These are phyloP conservation scores for Gryllus longicercus DNA, from an alignment of 2,888 invertebrate species.

Conservation along the genomic window DNA sequence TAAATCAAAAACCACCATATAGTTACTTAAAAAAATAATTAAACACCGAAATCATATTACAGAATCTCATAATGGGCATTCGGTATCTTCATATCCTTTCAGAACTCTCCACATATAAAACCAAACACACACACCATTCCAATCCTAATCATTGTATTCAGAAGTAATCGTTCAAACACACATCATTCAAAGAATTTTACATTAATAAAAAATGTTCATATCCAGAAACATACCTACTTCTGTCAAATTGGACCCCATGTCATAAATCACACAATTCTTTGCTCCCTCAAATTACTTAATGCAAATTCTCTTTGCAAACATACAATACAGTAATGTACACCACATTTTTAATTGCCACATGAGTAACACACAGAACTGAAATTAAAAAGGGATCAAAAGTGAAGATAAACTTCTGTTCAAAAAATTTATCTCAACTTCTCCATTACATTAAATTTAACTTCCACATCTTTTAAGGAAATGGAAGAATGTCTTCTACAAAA, in stretches of 20 bases:
- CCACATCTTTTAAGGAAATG: background rate
- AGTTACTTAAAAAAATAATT: no score
- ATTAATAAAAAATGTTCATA: background rate
- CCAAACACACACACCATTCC: background rate
- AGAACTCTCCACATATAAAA: background rate
- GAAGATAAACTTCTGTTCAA: background rate
- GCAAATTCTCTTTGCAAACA: background rate
- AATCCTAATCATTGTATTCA: background rate
- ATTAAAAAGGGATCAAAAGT: background rate
- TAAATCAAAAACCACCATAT: no score
- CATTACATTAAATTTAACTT: background rate
- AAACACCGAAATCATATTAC: no score
- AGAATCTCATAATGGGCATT: background rate
- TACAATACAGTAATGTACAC: background rate
- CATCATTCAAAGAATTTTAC: background rate
- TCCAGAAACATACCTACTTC: slow-evolving; percentile 17
- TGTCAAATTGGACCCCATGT: slow-evolving; percentile 11
- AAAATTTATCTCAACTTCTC: background rate
- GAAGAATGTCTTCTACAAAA: background rate
- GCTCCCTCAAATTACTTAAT: slow-evolving; percentile 1
- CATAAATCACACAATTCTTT: background rate
- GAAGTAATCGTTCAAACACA: background rate
- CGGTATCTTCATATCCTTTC: background rate
- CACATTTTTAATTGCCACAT: background rate
- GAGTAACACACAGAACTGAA: background rate